phyloP scores from a whole-genome alignment of 1,140 invertebrate genomes.

The Lepidurus packardi region DNA sequence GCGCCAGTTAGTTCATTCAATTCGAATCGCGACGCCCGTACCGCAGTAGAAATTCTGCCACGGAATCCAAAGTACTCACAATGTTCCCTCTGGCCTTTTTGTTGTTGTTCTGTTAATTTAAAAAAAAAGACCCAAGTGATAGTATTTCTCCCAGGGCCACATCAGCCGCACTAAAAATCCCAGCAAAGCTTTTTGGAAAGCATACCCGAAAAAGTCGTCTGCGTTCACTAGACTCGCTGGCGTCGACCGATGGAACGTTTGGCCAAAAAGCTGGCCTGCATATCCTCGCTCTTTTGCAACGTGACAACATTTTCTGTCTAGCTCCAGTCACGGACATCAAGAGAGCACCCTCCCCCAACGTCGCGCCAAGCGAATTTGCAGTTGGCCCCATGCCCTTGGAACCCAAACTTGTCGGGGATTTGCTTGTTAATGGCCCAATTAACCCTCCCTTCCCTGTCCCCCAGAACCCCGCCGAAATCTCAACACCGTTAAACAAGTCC shows the following conservation, averaged over 20 bases:
- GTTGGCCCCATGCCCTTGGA: not conserved
- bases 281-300: too few relatives aligned
- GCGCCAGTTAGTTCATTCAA: too few relatives aligned
- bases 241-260: not conserved
- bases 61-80: too few relatives aligned
- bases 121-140: too few relatives aligned
- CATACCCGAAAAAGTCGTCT: not conserved
- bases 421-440: slow-evolving; percentile 8
- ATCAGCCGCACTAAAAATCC: too few relatives aligned
- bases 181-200: not conserved
- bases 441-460: slow-evolving; percentile 12
- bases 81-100: too few relatives aligned
- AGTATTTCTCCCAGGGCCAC: too few relatives aligned
- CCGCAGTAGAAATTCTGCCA: too few relatives aligned
- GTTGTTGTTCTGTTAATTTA: too few relatives aligned
- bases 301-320: too few relatives aligned
- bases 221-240: slow-evolving; percentile 1
- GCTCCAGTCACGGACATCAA: not conserved
- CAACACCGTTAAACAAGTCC: not conserved
- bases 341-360: not conserved
- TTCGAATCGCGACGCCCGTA: too few relatives aligned
- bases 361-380: slow-evolving; percentile 2
- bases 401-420: not conserved
- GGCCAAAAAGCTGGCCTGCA: not conserved
- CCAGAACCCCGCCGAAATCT: not conserved